Evolutionary conservation across 2,888 invertebrate species (phyloP).

Genomic region (Sthenelais limicola): DNA sequence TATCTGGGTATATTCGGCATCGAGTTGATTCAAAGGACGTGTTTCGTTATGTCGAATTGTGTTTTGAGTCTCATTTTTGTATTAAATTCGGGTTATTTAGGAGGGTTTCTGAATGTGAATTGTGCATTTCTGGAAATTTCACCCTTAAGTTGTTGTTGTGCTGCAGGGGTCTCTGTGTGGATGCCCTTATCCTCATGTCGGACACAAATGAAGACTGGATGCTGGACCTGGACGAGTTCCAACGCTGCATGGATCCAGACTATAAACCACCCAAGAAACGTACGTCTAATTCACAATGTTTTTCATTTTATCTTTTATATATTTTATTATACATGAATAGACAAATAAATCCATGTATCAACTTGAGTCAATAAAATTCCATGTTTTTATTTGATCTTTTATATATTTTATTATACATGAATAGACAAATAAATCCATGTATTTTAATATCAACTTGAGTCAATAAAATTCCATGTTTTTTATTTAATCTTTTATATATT

Average conservation of each 20-base stretch:
- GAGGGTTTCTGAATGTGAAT: background rate
- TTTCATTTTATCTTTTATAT: no score
- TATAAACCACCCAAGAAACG: constrained; percentile 55
- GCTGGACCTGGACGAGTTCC: constrained; percentile 58
- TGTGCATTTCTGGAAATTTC: background rate
- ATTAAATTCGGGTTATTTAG: background rate
- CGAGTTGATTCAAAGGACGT: no score
- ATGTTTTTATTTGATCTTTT: background rate
- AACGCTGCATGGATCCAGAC: constrained; percentile 54
- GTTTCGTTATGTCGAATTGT: no score
- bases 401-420: background rate
- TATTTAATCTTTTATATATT: no score
- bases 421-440: background rate
- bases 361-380: background rate
- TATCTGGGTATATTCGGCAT: no score
- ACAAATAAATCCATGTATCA: background rate
- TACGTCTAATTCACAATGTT: constrained; percentile 40
- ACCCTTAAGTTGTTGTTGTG: background rate
- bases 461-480: background rate
- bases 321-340: background rate
- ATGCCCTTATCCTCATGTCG: constrained; percentile 58
- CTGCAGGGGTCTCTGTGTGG: constrained; percentile 60
- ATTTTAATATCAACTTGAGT: background rate
- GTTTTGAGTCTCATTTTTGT: no score
- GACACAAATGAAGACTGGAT: constrained; percentile 60